Evolutionary conservation across 2,888 invertebrate genomes (phyloP), one percentile per base, ranked within the genome.

Genomic region (Mechanitis mazaeus): DNA sequence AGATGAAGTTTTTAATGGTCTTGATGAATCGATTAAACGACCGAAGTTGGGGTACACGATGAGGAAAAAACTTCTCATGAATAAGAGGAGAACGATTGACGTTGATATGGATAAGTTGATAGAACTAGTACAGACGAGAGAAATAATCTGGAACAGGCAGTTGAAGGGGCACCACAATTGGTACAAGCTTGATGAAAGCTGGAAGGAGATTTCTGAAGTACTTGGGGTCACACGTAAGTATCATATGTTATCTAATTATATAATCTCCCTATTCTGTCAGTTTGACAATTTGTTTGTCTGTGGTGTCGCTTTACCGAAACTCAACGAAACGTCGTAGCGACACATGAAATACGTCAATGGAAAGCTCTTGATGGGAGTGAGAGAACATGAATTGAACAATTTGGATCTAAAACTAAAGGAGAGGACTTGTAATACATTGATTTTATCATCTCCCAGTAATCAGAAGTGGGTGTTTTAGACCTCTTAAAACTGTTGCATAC

Each of bases 141-240:
- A 88, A 55, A 77, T 89, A 0, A 89, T 90, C 58, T 90, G 90
- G 90, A 89, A 90, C 63, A 77, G 89, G 11, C 87, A 87, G 57
- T 59, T 89, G 63, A 89, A 88, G 56, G 87, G 90, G 0, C 90
- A 90, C 47, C 90, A 90, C 35, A 89, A 90, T 69, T 90, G 89
- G 88, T 88, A 89, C 63, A 89, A 87, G 62, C 71, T 90, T 59
- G 90, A 90, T 69, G 87, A 88, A 62, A 83, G 83, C 61, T 90
- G 90, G 90, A 87, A 88, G 64, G 89, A 90, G 64, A 87, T 90
- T 33, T 85, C 90, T 0, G 77, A 83, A 59, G 85, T 89, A 60
- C 73, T 90, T 62, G 83, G 81, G 45, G 87, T 87, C 55, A 88
- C 90, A 3, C 81, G 90, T 90, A 78, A 83, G 89, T 83, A 45